Evolutionary conservation across 2,113 vertebrate genomes (phyloP).

Genomic region (Ploceus nigricollis): DNA sequence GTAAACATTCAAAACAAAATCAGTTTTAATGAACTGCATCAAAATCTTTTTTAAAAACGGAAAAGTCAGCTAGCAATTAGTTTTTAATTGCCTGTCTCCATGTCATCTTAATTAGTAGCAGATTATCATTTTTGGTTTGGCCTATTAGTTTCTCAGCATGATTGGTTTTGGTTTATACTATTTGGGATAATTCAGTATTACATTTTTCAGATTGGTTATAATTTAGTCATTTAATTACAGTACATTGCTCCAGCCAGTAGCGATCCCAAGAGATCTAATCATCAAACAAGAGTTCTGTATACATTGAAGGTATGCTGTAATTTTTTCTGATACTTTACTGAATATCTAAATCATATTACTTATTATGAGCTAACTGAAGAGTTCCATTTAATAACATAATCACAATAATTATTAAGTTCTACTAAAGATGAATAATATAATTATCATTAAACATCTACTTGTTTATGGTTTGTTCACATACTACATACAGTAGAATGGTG

Average conservation of each 20-base stretch:
- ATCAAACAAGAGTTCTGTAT: neutral
- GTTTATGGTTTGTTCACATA: neutral
- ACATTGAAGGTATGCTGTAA: neutral
- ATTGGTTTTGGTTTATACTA: constrained; percentile 27
- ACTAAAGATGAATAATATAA: neutral
- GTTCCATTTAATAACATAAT: neutral
- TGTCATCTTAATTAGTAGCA: constrained; percentile 40
- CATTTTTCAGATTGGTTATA: constrained; percentile 2
- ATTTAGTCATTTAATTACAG: constrained; percentile 58
- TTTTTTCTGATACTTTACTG: neutral
- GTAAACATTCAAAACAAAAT: constrained; percentile 4
- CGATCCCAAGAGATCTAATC: constrained; percentile 3
- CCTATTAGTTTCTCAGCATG: constrained; percentile 1
- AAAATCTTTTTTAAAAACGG: neutral
- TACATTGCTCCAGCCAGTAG: neutral
- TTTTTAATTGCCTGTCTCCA: constrained; percentile 4
- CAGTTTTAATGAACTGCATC: neutral
- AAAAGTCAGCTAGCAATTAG: neutral
- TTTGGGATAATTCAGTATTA: constrained; percentile 30
- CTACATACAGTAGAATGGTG: neutral
- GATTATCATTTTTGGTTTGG: neutral
- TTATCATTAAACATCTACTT: neutral
- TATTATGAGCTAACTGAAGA: neutral
- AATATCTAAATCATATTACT: neutral
- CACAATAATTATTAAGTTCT: neutral